Evolutionary conservation across 2,113 vertebrate species (phyloP).

Genomic region (rabbit (Oryctolagus cuniculus)): mOryCun1.1 NC_091448.1:63990001-63990500

Average conservation of each 20-base stretch:
- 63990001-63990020: background rate
- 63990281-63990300: background rate
- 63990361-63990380: background rate
- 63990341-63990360: background rate
- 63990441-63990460: too few relatives aligned
- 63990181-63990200: background rate
- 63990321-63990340: background rate
- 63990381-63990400: background rate
- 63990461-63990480: too few relatives aligned
- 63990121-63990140: background rate
- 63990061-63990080: background rate
- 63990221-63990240: background rate
- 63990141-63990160: background rate
- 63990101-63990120: background rate
- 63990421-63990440: too few relatives aligned
- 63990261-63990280: fast-evolving
- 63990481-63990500: too few relatives aligned
- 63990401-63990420: fast-evolving
- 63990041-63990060: background rate
- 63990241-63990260: background rate
- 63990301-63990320: too few relatives aligned
- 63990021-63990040: background rate
- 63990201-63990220: background rate
- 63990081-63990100: background rate
- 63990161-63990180: background rate